These are phyloP conservation scores for Nomada ruficornis DNA, from an alignment of 2,888 invertebrate species.

Conservation along the genomic window DNA sequence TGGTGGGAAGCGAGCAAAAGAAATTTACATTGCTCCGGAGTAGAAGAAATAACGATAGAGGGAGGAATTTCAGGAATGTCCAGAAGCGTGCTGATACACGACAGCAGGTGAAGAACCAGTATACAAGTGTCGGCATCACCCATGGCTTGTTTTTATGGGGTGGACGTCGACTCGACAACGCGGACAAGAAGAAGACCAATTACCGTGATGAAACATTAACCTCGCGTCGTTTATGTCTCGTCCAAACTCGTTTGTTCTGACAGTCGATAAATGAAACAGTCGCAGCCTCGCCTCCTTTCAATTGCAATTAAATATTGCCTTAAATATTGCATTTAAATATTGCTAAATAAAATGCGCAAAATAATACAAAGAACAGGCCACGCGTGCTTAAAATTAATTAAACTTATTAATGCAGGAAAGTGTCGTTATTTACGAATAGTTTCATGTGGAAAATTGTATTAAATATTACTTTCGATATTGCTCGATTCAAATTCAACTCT, in stretches of 20 bases:
- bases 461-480: not conserved
- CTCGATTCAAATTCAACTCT: not conserved
- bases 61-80: conserved; percentile 45
- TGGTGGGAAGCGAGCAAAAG: not conserved
- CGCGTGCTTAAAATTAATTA: not conserved
- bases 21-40: conserved; percentile 1
- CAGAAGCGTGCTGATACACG: conserved; percentile 58
- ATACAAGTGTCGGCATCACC: conserved; percentile 65
- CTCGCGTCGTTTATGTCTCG: conserved; percentile 18
- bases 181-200: conserved; percentile 81
- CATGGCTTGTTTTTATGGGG: conserved; percentile 68
- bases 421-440: not conserved
- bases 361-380: not conserved
- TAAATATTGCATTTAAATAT: no score
- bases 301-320: not conserved
- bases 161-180: conserved; percentile 73
- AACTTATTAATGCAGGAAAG: conserved; percentile 44
- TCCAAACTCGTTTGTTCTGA: conserved; percentile 47
- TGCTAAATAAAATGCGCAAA: not conserved
- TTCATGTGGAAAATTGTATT: not conserved
- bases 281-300: not conserved
- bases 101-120: conserved; percentile 53
- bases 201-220: conserved; percentile 74
- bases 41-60: conserved; percentile 23
- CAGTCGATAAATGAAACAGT: not conserved